Evolutionary conservation across 1,140 invertebrate species (phyloP).

Genomic region (Heterodera carotae): DNA sequence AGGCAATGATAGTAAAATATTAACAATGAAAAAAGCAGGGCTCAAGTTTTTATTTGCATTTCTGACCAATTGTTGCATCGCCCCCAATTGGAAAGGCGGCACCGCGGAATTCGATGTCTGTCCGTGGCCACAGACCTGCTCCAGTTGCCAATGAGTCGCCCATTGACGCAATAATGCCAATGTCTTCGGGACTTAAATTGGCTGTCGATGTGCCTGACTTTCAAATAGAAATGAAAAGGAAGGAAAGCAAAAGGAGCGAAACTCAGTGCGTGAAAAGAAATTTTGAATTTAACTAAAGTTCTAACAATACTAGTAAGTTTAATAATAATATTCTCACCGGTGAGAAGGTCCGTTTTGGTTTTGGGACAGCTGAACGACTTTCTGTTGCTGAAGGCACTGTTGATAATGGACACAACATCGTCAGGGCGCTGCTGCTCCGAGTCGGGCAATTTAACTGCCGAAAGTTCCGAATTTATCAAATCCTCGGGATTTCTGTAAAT

Average conservation of each 20-base stretch:
- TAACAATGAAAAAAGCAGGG: no score
- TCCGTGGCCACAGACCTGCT: constrained; percentile 57
- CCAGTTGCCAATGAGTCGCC: constrained; percentile 58
- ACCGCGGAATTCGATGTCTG: constrained; percentile 61
- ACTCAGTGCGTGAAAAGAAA: neutral
- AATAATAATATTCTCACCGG: neutral
- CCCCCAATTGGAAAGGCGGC: constrained; percentile 63
- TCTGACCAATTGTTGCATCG: constrained; percentile 56
- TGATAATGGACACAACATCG: constrained; percentile 45
- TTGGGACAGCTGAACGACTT: constrained; percentile 27
- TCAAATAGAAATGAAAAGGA: constrained; percentile 44
- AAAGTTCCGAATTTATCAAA: constrained; percentile 47
- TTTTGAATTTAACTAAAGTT: neutral
- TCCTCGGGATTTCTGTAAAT: constrained; percentile 42
- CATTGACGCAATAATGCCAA: constrained; percentile 56
- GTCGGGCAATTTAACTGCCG: constrained; percentile 46
- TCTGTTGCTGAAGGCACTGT: constrained; percentile 53
- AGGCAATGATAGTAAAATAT: constrained; percentile 18
- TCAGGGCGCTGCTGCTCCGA: constrained; percentile 46
- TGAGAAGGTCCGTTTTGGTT: constrained; percentile 21
- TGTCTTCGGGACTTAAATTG: constrained; percentile 51
- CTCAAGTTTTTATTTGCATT: neutral
- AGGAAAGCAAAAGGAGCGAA: constrained; percentile 38
- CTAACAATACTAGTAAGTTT: no score
- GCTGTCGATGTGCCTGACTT: constrained; percentile 51